Evolutionary conservation across 2,888 invertebrate genomes (phyloP).

Genomic region (Malacosoma neustria): DNA sequence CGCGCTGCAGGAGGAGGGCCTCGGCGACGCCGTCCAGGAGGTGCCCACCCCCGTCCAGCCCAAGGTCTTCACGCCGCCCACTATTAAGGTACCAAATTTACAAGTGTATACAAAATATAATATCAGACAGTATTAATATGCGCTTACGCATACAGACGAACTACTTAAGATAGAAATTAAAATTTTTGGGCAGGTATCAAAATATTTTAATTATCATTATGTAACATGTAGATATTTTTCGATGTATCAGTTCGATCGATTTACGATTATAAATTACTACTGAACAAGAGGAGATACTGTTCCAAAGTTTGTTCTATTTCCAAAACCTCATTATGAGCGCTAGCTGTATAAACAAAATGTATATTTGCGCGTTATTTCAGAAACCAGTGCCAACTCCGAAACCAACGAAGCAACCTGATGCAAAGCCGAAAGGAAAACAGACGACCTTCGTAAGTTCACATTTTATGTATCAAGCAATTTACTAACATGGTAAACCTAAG

Average conservation of each 20-base stretch:
- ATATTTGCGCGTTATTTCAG: too few species aligned
- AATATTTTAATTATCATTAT: too few species aligned
- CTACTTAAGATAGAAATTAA: neutral
- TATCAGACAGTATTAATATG: neutral
- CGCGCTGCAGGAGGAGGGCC: slow-evolving; percentile 86
- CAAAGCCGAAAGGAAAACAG: slow-evolving; percentile 54
- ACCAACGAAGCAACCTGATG: slow-evolving; percentile 43
- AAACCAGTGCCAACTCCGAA: slow-evolving; percentile 55
- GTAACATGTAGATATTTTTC: too few species aligned
- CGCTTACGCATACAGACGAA: neutral
- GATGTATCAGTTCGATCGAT: too few species aligned
- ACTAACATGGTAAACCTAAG: too few species aligned
- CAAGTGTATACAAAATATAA: neutral
- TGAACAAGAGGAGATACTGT: too few species aligned
- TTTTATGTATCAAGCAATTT: neutral
- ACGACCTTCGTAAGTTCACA: slow-evolving; percentile 61
- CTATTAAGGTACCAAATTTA: slow-evolving; percentile 67
- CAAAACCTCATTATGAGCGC: too few species aligned
- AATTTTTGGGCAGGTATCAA: too few species aligned
- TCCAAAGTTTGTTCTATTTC: too few species aligned
- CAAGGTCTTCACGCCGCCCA: slow-evolving; percentile 84
- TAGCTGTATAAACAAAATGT: too few species aligned
- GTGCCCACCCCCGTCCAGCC: slow-evolving; percentile 81
- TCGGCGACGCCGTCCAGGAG: slow-evolving; percentile 79
- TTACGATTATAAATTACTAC: too few species aligned